A percentile compares a stretch with the other conserved stretches of the same genome.
phyloP scores from a whole-genome alignment of 2,888 invertebrate genomes.

The Lordiphosa fenestrarum region DNA sequence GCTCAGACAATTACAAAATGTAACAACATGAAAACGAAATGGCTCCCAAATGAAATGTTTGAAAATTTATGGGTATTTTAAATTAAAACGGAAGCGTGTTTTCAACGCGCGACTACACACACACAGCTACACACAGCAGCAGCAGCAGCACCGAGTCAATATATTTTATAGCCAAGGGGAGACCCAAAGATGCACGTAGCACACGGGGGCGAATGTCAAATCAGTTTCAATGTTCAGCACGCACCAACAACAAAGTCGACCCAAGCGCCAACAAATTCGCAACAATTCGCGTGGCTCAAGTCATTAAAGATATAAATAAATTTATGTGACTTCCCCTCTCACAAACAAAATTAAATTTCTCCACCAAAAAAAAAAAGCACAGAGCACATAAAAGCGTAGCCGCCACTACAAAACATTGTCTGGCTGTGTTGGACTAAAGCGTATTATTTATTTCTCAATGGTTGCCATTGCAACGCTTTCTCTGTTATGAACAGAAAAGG shows the following conservation, averaged over 20 bases:
- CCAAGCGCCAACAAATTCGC: conserved; percentile 56
- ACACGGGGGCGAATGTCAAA: conserved; percentile 58
- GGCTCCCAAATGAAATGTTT: conserved; percentile 79
- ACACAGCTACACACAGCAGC: conserved; percentile 17
- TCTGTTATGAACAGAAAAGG: conserved; percentile 1
- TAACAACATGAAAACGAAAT: conserved; percentile 71
- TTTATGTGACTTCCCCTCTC: conserved; percentile 66
- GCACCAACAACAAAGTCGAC: conserved; percentile 35
- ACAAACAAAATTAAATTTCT: conserved; percentile 8
- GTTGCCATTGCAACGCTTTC: conserved; percentile 54
- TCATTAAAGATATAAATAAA: conserved; percentile 78
- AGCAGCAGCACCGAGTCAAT: conserved; percentile 47
- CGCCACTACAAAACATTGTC: conserved; percentile 35
- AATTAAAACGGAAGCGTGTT: conserved; percentile 80
- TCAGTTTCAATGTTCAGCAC: conserved; percentile 69
- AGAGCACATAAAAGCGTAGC: too few species aligned
- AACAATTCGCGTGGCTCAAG: conserved; percentile 66
- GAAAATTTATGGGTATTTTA: conserved; percentile 80
- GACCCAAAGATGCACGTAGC: conserved; percentile 61
- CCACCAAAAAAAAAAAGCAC: conserved; percentile 1
- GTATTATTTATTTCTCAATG: conserved; percentile 31
- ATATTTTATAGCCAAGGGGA: conserved; percentile 59
- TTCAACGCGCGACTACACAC: conserved; percentile 65
- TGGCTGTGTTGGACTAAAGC: conserved; percentile 27
- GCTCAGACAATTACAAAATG: conserved; percentile 69